Base-by-base conservation (phyloP, 2,797 vertebrate species). In the Enteromius anoplus region DNA sequence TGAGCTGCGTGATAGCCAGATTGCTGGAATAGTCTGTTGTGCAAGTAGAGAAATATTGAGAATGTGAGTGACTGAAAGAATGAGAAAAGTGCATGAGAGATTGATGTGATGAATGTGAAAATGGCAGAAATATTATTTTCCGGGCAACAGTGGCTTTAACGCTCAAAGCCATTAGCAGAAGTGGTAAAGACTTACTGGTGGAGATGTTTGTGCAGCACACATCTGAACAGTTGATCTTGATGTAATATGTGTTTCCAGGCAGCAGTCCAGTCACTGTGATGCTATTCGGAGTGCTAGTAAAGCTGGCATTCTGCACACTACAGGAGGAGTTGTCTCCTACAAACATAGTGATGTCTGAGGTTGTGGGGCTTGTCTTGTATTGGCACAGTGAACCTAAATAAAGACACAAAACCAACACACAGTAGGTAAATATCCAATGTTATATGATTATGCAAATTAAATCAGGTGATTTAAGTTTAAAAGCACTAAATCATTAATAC, bases 191-290 rank as follows among this genome's bases (percentile, higher is more conserved):
- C 85, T 77, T 86, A 87, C 86, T 26, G 70, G 83, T 82, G 12
- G 75, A 71, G 58, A 68, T 40, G 75, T 76, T 85, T 14, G 29
- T 7, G 51, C 83, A 87, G 73, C 86, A 87, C 17, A 14, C 45
- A 14, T 2, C 1, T n/a, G 62, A 47, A n/a, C 86, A 85, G 86
- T 51, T 85, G 62, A 80, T 55, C 66, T 3, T 45, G 8, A 86
- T 12, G 14, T 15, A 21, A 62, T 87, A 87, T 8, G 75, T 70
- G 64, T 14, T 64, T 75, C 86, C 86, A 53, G 86, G 80, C 51
- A 34, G 80, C 14, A 87, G 75, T 15, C 47, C 75, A 69, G 60
- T 85, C 45, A 87, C 75, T 37, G 51, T 51, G n/a, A 87, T 45
- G 45, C 15, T 65, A 2, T 5, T 19, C 40, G 8, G 9, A 17